Conservation (phyloP, 2,888 invertebrate species). For the Sericinus montela region DNA sequence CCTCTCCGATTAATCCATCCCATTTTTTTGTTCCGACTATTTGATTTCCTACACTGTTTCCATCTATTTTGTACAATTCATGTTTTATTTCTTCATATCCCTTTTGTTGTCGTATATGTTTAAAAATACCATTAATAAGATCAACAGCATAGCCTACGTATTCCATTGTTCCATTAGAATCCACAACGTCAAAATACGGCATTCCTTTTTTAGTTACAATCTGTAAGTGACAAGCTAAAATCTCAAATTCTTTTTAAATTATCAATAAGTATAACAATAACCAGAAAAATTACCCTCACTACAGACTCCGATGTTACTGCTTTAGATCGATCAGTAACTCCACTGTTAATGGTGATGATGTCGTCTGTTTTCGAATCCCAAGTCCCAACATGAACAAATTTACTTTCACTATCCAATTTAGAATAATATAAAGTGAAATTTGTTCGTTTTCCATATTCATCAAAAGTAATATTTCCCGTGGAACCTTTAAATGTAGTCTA, state of each 20-base stretch:
- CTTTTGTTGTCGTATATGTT: constrained; percentile 40
- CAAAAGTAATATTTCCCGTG: constrained; percentile 84
- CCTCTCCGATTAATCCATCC: constrained; percentile 86
- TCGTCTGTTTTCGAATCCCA: constrained; percentile 69
- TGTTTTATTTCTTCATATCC: constrained; percentile 70
- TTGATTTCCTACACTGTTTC: constrained; percentile 83
- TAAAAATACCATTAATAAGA: constrained; percentile 85
- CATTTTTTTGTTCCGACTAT: constrained; percentile 84
- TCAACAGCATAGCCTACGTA: constrained; percentile 93
- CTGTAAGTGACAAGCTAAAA: constrained; percentile 56
- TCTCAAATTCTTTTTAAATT: neutral
- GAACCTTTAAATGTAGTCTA: constrained; percentile 77
- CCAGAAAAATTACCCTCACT: constrained; percentile 65
- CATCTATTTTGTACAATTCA: constrained; percentile 82
- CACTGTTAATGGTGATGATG: constrained; percentile 36
- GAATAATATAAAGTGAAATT: constrained; percentile 80
- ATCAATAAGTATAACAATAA: neutral
- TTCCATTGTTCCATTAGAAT: constrained; percentile 45
- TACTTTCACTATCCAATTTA: constrained; percentile 68
- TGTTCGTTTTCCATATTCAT: constrained; percentile 81
- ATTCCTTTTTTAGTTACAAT: constrained; percentile 71
- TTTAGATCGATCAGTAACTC: constrained; percentile 47
- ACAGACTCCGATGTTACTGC: constrained; percentile 69
- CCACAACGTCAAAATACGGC: constrained; percentile 50
- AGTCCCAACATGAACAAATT: constrained; percentile 75